phyloP scores from a whole-genome alignment of 1,140 invertebrate species.

The Zaprionus capensis region DNA sequence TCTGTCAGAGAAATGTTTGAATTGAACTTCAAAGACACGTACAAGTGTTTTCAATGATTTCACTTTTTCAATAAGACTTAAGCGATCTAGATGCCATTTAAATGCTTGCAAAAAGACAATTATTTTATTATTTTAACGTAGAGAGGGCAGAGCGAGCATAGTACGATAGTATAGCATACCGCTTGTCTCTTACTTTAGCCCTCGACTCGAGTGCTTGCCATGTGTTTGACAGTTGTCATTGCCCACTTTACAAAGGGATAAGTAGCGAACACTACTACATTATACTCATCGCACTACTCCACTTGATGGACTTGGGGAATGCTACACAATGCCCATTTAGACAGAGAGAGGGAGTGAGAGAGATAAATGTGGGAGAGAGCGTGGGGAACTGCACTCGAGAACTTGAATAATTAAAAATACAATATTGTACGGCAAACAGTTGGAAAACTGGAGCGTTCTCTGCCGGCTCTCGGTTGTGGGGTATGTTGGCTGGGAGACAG shows the following conservation, averaged over 20 bases:
- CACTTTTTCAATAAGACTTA: background rate
- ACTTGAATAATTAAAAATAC: slow-evolving; percentile 72
- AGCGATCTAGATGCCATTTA: background rate
- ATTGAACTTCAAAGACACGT: background rate
- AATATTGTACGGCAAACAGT: slow-evolving; percentile 70
- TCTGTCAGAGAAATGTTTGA: background rate
- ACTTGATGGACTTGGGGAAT: slow-evolving; percentile 36
- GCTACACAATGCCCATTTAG: slow-evolving; percentile 36
- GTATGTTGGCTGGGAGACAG: background rate
- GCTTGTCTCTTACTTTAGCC: background rate
- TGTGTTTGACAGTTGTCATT: slow-evolving; percentile 58
- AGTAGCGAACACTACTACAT: slow-evolving; percentile 49
- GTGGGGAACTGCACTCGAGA: slow-evolving; percentile 46
- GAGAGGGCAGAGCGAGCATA: background rate
- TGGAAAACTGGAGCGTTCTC: slow-evolving; percentile 48
- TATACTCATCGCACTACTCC: slow-evolving; percentile 45
- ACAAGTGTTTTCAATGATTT: background rate
- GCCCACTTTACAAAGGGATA: slow-evolving; percentile 35
- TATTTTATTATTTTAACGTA: background rate
- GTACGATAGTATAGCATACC: background rate
- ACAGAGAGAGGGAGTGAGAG: background rate
- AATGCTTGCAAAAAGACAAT: slow-evolving; percentile 1
- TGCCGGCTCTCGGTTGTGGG: slow-evolving; percentile 7
- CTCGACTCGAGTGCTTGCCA: slow-evolving; percentile 29
- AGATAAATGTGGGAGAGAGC: background rate